phyloP scores from a whole-genome alignment of 2,113 vertebrate genomes.

The Suncus etruscus region DNA sequence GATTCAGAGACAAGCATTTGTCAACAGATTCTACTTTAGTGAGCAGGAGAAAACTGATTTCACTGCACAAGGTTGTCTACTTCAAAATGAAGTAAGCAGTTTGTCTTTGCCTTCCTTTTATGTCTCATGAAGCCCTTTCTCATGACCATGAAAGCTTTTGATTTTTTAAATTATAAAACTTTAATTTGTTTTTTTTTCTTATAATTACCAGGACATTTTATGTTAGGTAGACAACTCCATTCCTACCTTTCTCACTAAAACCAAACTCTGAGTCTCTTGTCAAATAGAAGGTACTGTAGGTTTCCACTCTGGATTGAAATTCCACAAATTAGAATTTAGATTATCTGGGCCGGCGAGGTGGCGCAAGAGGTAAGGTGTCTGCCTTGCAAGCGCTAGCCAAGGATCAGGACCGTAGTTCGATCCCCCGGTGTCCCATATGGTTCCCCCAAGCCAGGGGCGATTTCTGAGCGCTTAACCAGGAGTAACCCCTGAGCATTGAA shows the following conservation, averaged over 20 bases:
- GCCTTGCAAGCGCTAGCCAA: too few species aligned
- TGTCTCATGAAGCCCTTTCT: background rate
- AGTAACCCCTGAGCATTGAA: too few species aligned
- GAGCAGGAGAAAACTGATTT: background rate
- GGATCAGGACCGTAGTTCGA: too few species aligned
- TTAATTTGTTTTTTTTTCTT: background rate
- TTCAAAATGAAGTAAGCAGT: background rate
- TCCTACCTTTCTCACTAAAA: background rate
- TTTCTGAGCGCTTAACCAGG: too few species aligned
- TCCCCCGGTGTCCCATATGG: too few species aligned
- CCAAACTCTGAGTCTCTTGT: background rate
- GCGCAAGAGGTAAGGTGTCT: too few species aligned
- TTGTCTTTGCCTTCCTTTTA: background rate
- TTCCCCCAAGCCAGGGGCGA: too few species aligned
- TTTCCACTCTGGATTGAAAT: background rate
- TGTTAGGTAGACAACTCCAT: background rate
- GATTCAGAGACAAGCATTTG: constrained; percentile 47
- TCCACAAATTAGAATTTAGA: background rate
- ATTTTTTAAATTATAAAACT: background rate
- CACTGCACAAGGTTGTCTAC: background rate
- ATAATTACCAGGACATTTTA: background rate
- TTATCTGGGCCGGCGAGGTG: too few species aligned
- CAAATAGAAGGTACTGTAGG: background rate
- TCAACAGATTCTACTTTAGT: constrained; percentile 19
- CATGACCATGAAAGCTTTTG: background rate